A percentile compares a stretch with the other conserved stretches of the same genome.
Conservation (phyloP, 1,140 invertebrate species). For the Asobara japonica region DNA sequence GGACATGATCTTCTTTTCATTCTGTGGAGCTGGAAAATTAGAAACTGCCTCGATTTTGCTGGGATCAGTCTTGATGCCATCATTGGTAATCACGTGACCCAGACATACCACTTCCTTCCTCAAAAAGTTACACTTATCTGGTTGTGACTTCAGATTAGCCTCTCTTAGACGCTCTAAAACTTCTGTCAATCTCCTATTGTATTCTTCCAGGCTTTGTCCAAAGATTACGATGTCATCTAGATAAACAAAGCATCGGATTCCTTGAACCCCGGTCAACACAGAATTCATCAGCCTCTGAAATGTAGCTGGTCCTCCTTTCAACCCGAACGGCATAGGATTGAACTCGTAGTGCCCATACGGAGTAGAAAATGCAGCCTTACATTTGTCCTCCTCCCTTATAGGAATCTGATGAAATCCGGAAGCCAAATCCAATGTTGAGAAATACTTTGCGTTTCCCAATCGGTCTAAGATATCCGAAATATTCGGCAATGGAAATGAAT, state of each 20-base stretch:
- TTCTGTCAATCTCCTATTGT: not conserved
- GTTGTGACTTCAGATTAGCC: not conserved
- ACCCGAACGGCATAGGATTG: no score
- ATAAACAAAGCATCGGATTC: not conserved
- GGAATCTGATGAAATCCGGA: slow-evolving; percentile 10
- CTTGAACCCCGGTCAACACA: slow-evolving; percentile 2
- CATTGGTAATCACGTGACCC: not conserved
- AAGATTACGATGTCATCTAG: no score
- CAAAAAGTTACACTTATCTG: slow-evolving; percentile 2
- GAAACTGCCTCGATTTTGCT: no score
- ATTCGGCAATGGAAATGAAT: not conserved
- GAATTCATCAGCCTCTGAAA: not conserved
- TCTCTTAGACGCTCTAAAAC: not conserved
- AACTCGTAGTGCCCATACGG: no score
- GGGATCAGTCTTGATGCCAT: no score
- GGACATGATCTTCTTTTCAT: no score
- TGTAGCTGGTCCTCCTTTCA: no score
- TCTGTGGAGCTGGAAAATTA: no score
- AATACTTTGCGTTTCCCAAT: not conserved
- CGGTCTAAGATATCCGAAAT: slow-evolving; percentile 3
- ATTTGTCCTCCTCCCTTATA: not conserved
- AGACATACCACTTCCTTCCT: not conserved
- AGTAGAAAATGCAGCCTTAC: no score
- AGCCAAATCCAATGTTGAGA: slow-evolving; percentile 8
- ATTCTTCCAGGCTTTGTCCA: no score